These are phyloP conservation scores for Puntigrus tetrazona DNA, from an alignment of 2,113 vertebrate species.

Conservation along the genomic window DNA sequence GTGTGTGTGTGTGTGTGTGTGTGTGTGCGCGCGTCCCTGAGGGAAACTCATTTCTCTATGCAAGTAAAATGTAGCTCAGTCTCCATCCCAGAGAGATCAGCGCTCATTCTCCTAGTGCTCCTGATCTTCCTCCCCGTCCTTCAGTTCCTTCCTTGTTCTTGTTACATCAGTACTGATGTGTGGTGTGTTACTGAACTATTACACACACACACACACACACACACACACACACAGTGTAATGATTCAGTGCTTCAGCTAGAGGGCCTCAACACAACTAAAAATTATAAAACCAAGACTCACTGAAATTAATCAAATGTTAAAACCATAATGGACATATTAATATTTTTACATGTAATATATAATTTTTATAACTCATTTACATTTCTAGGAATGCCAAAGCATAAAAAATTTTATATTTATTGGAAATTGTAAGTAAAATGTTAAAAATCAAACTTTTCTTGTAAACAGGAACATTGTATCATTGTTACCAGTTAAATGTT, in stretches of 20 bases:
- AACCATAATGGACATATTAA: neutral
- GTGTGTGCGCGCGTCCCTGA: neutral
- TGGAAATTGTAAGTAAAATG: too few relatives aligned
- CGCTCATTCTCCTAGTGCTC: constrained; percentile 31
- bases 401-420: too few relatives aligned
- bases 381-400: too few relatives aligned
- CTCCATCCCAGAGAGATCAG: constrained; percentile 40
- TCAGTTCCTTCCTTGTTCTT: constrained; percentile 15
- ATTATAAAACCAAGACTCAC: neutral
- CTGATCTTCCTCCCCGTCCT: constrained; percentile 40
- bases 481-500: neutral
- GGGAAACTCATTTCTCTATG: constrained; percentile 22
- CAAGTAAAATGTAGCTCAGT: constrained; percentile 44
- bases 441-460: too few relatives aligned
- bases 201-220: neutral
- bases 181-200: neutral
- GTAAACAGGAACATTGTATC: neutral
- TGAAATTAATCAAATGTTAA: neutral
- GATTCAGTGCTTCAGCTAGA: neutral
- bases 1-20: neutral
- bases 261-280: neutral
- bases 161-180: neutral
- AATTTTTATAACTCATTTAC: too few relatives aligned
- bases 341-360: too few relatives aligned
- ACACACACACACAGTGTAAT: neutral